Evolutionary conservation across 2,113 vertebrate species (phyloP).

Genomic region (Paracanthobrama guichenoti): DNA sequence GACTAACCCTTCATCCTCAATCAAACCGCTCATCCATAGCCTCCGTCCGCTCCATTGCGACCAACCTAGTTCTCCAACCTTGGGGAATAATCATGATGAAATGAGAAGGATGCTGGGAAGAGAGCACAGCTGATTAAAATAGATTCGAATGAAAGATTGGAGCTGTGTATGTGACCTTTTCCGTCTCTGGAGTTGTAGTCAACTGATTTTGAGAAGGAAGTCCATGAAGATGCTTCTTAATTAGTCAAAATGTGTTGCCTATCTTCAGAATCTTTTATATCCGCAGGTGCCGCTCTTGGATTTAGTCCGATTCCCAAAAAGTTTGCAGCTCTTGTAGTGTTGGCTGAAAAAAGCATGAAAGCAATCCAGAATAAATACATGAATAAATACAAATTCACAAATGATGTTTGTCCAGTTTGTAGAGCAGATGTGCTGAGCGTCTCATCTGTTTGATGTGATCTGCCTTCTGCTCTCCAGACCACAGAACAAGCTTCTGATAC

Average conservation of each 20-base stretch:
- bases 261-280: slow-evolving; percentile 2
- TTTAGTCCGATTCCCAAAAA: slow-evolving; percentile 34
- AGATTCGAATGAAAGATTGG: slow-evolving; percentile 21
- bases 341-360: not conserved
- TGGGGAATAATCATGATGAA: slow-evolving; percentile 48
- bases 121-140: slow-evolving; percentile 35
- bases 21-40: slow-evolving; percentile 41
- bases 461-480: slow-evolving; percentile 53
- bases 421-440: slow-evolving; percentile 33
- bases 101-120: slow-evolving; percentile 41
- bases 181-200: slow-evolving; percentile 28
- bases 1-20: slow-evolving; percentile 27
- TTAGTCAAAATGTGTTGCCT: not conserved
- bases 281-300: not conserved
- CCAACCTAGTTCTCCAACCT: slow-evolving; percentile 39
- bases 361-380: slow-evolving; percentile 28
- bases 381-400: slow-evolving; percentile 32
- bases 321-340: not conserved
- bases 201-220: slow-evolving; percentile 33
- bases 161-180: slow-evolving; percentile 44
- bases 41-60: slow-evolving; percentile 13
- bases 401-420: slow-evolving; percentile 43
- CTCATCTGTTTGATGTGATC: slow-evolving; percentile 48
- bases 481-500: slow-evolving; percentile 51
- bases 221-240: slow-evolving; percentile 26